Percentiles rank a stretch among this genome's conserved stretches.
Conservation (phyloP, 2,888 invertebrate species). For the Pyrrhosoma nymphula region DNA sequence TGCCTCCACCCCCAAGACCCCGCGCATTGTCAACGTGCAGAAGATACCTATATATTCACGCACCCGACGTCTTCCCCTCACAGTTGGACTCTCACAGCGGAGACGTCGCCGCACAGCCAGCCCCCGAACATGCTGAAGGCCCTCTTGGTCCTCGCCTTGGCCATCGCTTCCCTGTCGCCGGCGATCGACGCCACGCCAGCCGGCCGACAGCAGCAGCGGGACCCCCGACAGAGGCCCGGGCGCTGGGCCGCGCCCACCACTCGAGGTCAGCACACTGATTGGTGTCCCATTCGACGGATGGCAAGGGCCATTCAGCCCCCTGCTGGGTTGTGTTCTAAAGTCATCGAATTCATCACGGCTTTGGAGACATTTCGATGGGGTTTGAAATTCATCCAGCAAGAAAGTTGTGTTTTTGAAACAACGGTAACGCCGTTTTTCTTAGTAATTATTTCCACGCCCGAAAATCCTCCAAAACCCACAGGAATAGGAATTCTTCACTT, state of each 20-base stretch:
- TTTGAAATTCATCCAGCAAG: no score
- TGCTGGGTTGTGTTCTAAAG: no score
- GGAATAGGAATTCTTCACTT: no score
- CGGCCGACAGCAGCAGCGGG: background rate
- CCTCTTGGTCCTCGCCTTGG: background rate
- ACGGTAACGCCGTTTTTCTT: no score
- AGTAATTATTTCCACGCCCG: no score
- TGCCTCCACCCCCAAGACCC: background rate
- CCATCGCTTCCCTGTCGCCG: background rate
- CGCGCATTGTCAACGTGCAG: background rate
- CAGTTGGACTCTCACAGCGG: background rate
- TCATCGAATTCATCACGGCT: no score
- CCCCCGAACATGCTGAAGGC: background rate
- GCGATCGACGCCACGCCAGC: background rate
- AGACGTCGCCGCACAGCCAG: background rate
- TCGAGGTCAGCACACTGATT: background rate
- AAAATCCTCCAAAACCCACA: no score
- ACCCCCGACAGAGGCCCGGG: background rate
- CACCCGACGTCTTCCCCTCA: background rate
- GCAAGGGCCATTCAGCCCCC: no score
- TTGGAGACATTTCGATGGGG: no score
- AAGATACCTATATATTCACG: background rate
- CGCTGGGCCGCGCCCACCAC: background rate
- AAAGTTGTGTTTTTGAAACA: no score
- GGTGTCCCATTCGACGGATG: no score